A percentile compares a stretch with the other conserved stretches of the same genome.
phyloP scores from a whole-genome alignment of 2,797 vertebrate species.

The Florisuga fusca region DNA sequence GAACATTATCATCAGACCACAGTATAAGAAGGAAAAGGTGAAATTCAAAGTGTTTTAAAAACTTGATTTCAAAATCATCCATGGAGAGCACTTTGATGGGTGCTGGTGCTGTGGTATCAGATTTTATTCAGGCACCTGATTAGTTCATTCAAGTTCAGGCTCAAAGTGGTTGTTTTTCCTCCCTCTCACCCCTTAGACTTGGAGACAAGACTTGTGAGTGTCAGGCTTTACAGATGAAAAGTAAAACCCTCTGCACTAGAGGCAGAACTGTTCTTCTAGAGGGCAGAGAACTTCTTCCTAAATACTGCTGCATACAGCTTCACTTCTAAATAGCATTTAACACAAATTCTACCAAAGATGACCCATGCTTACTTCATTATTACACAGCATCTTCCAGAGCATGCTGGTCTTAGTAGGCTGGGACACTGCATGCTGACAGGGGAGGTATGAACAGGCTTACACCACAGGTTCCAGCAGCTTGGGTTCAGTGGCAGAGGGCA shows the following conservation, averaged over 20 bases:
- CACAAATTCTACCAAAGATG: neutral
- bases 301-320: neutral
- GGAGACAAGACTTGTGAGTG: neutral
- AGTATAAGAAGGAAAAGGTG: neutral
- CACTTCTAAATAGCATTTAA: neutral
- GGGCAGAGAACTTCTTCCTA: neutral
- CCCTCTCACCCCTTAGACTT: neutral
- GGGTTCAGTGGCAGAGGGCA: slow-evolving; percentile 11
- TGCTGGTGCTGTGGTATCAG: neutral
- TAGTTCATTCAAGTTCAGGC: neutral
- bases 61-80: neutral
- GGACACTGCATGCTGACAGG: neutral
- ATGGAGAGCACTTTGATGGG: neutral
- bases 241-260: neutral
- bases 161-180: neutral
- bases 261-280: neutral
- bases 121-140: neutral
- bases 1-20: neutral
- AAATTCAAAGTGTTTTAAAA: slow-evolving; percentile 9
- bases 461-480: neutral
- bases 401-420: neutral
- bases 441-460: neutral
- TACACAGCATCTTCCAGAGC: neutral
- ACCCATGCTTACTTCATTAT: slow-evolving; percentile 26
- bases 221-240: neutral